Conservation (phyloP, 2,888 invertebrate species). For the Tuta absoluta region DNA sequence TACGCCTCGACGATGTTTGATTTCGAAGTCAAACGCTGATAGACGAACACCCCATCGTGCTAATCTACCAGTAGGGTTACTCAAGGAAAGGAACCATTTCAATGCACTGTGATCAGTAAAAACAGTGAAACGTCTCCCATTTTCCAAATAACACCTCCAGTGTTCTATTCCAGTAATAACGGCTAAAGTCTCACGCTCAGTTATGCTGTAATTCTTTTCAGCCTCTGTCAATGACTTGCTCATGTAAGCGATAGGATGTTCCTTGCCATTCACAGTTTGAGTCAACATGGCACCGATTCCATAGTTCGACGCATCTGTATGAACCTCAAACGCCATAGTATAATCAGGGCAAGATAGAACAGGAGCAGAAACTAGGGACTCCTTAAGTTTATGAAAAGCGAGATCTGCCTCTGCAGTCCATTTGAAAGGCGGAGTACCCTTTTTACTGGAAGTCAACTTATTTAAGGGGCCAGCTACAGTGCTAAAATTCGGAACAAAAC, state of each 20-base stretch:
- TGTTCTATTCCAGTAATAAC: conserved; percentile 7
- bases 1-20: not conserved
- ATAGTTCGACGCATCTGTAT: conserved; percentile 24
- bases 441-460: no score
- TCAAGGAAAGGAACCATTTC: conserved; percentile 6
- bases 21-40: not conserved
- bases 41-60: not conserved
- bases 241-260: conserved; percentile 17
- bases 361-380: conserved; percentile 22
- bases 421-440: no score
- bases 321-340: conserved; percentile 22
- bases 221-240: not conserved
- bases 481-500: no score
- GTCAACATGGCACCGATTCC: conserved; percentile 28
- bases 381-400: conserved; percentile 26
- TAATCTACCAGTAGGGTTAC: conserved; percentile 6
- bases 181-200: not conserved
- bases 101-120: not conserved
- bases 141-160: conserved; percentile 1
- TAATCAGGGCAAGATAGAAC: conserved; percentile 27
- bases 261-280: conserved; percentile 20
- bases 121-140: not conserved
- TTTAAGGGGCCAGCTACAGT: no score
- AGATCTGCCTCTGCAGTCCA: conserved; percentile 28
- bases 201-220: not conserved